These are phyloP conservation scores for Brachionus calyciflorus DNA, from an alignment of 1,140 invertebrate species.

Conservation along the genomic window DNA sequence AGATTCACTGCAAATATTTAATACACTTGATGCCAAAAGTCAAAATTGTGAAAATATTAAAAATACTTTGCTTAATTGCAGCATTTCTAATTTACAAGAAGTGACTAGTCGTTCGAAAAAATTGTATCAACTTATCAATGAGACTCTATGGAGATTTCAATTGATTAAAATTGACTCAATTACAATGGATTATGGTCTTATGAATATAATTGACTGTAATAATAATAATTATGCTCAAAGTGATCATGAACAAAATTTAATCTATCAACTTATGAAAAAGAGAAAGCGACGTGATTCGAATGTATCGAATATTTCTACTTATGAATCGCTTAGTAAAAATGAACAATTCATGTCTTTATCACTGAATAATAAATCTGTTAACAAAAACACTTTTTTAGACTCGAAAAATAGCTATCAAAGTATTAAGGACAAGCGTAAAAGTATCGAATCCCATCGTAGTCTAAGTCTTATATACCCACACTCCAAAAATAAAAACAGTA, in stretches of 20 bases:
- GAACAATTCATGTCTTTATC: not conserved
- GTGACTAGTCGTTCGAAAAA: not conserved
- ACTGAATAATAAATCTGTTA: not conserved
- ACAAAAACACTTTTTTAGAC: not conserved
- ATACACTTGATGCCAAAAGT: not conserved
- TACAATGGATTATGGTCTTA: conserved; percentile 51
- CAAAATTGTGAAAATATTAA: conserved; percentile 49
- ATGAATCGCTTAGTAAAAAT: not conserved
- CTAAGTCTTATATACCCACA: conserved; percentile 29
- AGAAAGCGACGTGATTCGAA: not conserved
- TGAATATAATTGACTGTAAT: conserved; percentile 50
- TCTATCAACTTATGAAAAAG: conserved; percentile 33
- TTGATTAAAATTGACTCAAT: conserved; percentile 54
- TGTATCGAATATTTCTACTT: not conserved
- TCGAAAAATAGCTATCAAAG: not conserved
- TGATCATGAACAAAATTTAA: conserved; percentile 48
- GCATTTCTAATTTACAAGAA: not conserved
- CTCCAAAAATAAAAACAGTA: not conserved
- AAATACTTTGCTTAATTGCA: conserved; percentile 52
- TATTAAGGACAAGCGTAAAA: conserved; percentile 1
- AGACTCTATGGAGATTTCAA: conserved; percentile 58
- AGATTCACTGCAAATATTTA: conserved; percentile 47
- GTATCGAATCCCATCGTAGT: conserved; percentile 10
- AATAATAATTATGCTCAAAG: conserved; percentile 49
- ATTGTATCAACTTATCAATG: conserved; percentile 52